Conservation (phyloP, 2,888 invertebrate genomes). For the Drosophila paramelanica region DNA sequence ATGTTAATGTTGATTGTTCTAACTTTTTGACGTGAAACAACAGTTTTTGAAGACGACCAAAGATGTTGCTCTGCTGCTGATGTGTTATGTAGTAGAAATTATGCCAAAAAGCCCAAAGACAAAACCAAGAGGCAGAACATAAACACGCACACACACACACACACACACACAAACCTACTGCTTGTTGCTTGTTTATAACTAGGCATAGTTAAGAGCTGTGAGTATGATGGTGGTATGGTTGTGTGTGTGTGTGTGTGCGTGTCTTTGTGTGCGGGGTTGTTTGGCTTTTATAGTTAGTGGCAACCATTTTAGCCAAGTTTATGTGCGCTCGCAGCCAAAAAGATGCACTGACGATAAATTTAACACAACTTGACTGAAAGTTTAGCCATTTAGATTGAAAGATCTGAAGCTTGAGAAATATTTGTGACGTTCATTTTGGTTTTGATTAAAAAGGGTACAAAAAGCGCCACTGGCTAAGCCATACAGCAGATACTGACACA, state of each 20-base stretch:
- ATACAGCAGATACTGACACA: conserved; percentile 6
- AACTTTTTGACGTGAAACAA: conserved; percentile 66
- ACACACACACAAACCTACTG: conserved; percentile 31
- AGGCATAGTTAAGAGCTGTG: conserved; percentile 43
- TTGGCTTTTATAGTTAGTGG: conserved; percentile 61
- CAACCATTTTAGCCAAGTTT: conserved; percentile 61
- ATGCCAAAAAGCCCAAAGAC: conserved; percentile 53
- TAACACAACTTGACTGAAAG: conserved; percentile 60
- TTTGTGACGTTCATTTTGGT: conserved; percentile 12
- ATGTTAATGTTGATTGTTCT: conserved; percentile 71
- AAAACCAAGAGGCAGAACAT: conserved; percentile 46
- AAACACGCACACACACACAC: conserved; percentile 35
- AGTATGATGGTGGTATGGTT: conserved; percentile 2
- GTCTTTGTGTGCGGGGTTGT: conserved; percentile 9
- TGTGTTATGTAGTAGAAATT: conserved; percentile 70
- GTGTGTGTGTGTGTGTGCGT: conserved; percentile 2
- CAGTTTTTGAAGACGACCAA: conserved; percentile 46
- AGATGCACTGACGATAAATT: conserved; percentile 67
- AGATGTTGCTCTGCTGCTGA: conserved; percentile 24
- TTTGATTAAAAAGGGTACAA: conserved; percentile 42
- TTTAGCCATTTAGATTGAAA: conserved; percentile 67
- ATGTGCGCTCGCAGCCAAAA: conserved; percentile 52
- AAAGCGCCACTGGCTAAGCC: conserved; percentile 29
- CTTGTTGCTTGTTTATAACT: conserved; percentile 60
- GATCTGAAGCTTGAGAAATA: conserved; percentile 47